phyloP scores from a whole-genome alignment of 2,888 invertebrate species.

The Brenthis daphne region DNA sequence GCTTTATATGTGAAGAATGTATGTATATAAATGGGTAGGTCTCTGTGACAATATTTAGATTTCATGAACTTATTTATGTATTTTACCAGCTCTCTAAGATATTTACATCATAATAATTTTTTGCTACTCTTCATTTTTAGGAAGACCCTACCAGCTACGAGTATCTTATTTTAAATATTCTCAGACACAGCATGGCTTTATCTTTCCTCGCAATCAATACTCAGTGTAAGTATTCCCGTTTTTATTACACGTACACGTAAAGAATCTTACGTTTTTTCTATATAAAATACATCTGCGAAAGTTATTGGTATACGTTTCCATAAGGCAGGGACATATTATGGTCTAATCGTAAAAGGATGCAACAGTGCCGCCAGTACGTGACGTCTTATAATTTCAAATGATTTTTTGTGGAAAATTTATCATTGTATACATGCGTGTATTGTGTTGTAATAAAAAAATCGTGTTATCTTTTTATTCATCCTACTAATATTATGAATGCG shows the following conservation, averaged over 20 bases:
- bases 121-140: neutral
- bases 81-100: too few species aligned
- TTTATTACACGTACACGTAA: conserved; percentile 44
- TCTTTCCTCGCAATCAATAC: conserved; percentile 43
- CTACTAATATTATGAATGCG: too few species aligned
- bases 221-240: conserved; percentile 45
- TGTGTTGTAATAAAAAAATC: neutral
- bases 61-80: too few species aligned
- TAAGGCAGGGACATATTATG: conserved; percentile 30
- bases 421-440: neutral
- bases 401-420: neutral
- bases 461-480: too few species aligned
- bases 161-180: conserved; percentile 3
- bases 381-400: conserved; percentile 3
- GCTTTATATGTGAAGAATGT: too few species aligned
- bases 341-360: conserved; percentile 26
- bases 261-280: conserved; percentile 40
- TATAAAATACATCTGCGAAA: conserved; percentile 42
- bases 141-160: conserved; percentile 22
- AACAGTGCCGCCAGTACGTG: conserved; percentile 22
- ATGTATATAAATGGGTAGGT: too few species aligned
- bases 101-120: too few species aligned
- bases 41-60: too few species aligned
- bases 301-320: conserved; percentile 37
- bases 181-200: conserved; percentile 39